phyloP scores from a whole-genome alignment of 2,113 vertebrate genomes.

The Dicerorhinus sumatrensis region DNA sequence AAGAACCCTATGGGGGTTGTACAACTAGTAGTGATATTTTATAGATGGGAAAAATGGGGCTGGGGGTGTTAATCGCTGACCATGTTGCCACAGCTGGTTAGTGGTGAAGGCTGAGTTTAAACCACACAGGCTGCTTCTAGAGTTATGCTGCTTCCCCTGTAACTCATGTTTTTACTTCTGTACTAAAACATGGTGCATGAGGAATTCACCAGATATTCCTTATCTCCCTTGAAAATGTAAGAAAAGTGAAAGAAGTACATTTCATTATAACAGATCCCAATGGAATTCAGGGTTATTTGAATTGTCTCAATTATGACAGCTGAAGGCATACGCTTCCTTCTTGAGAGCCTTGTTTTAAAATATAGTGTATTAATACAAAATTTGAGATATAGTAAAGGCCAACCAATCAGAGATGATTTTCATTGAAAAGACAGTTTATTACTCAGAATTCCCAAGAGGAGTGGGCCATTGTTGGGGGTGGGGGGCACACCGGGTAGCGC shows the following conservation, averaged over 20 bases:
- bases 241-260: neutral
- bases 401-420: neutral
- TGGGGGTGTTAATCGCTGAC: fast-evolving
- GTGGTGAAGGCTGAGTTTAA: neutral
- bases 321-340: neutral
- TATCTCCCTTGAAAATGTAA: neutral
- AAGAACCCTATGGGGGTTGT: too few relatives aligned
- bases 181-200: neutral
- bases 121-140: neutral
- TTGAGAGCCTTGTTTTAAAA: neutral
- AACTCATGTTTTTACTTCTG: neutral
- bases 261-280: neutral
- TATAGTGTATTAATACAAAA: neutral
- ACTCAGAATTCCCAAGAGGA: neutral
- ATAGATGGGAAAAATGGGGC: neutral
- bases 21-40: neutral
- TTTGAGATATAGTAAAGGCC: neutral
- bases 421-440: neutral
- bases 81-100: neutral
- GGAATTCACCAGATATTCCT: too few relatives aligned
- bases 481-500: fast-evolving
- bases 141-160: fast-evolving
- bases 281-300: neutral
- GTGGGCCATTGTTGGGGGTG: neutral
- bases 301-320: neutral